phyloP scores from a whole-genome alignment of 1,140 invertebrate species.

The Drosophila ambigua region DNA sequence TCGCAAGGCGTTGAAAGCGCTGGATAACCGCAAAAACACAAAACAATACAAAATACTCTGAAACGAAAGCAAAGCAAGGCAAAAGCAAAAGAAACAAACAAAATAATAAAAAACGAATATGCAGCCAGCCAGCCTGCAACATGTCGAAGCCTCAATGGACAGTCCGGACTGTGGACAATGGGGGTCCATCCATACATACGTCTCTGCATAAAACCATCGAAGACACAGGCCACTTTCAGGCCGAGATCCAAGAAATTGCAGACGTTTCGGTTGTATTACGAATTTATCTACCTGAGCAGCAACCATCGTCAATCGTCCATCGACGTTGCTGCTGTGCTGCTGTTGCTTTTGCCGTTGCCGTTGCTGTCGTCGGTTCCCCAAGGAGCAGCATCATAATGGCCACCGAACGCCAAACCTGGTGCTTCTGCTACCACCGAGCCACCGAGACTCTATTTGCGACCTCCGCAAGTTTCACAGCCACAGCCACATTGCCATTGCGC shows the following conservation, averaged over 20 bases:
- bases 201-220: neutral
- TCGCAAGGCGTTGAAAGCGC: slow-evolving; percentile 69
- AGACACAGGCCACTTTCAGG: slow-evolving; percentile 6
- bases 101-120: slow-evolving; percentile 28
- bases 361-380: slow-evolving; percentile 43
- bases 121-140: slow-evolving; percentile 34
- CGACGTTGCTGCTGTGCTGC: slow-evolving; percentile 43
- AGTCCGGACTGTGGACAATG: slow-evolving; percentile 30
- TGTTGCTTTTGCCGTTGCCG: slow-evolving; percentile 28
- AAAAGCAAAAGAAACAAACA: slow-evolving; percentile 5
- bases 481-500: neutral
- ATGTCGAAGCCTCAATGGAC: slow-evolving; percentile 58
- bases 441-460: slow-evolving; percentile 29
- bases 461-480: slow-evolving; percentile 6
- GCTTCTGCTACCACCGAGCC: slow-evolving; percentile 18
- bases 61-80: slow-evolving; percentile 21
- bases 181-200: neutral
- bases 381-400: slow-evolving; percentile 72
- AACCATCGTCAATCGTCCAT: slow-evolving; percentile 78
- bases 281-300: slow-evolving; percentile 81
- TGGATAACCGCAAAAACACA: slow-evolving; percentile 70
- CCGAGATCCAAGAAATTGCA: slow-evolving; percentile 36
- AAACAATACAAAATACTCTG: slow-evolving; percentile 70
- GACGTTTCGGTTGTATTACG: slow-evolving; percentile 71
- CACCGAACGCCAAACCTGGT: slow-evolving; percentile 65